A percentile compares a stretch with the other conserved stretches of the same genome.
phyloP scores from a whole-genome alignment of 1,140 invertebrate species.

The Aradophagus sp. region DNA sequence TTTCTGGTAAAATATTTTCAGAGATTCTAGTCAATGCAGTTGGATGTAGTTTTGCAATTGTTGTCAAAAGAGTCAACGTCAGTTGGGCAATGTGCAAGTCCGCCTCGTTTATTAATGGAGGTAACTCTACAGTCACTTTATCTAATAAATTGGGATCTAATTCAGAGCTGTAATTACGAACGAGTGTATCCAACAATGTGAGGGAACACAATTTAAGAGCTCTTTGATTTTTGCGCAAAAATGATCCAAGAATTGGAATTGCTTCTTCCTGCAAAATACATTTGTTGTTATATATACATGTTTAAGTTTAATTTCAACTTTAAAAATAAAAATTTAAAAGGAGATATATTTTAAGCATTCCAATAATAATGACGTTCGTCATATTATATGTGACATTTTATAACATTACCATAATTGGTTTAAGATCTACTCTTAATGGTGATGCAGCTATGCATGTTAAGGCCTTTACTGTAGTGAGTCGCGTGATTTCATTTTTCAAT shows the following conservation, averaged over 20 bases:
- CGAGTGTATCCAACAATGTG: constrained; percentile 91
- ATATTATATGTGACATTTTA: too few relatives aligned
- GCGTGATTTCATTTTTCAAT: constrained; percentile 96
- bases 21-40: constrained; percentile 80
- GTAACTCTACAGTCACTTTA: constrained; percentile 88
- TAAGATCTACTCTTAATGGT: constrained; percentile 89
- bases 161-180: constrained; percentile 86
- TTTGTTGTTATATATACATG: too few relatives aligned
- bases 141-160: constrained; percentile 83
- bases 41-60: constrained; percentile 83
- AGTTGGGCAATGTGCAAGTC: constrained; percentile 97
- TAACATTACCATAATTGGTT: constrained; percentile 86
- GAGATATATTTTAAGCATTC: neutral
- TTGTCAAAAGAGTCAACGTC: constrained; percentile 84
- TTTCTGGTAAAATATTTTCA: constrained; percentile 86
- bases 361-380: too few relatives aligned
- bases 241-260: constrained; percentile 93
- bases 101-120: constrained; percentile 91
- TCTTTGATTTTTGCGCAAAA: constrained; percentile 97
- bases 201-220: constrained; percentile 94
- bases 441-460: constrained; percentile 95
- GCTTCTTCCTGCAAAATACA: constrained; percentile 83
- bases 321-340: constrained; percentile 1
- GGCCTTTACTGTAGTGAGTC: constrained; percentile 96
- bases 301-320: too few relatives aligned